A percentile compares a stretch with the other conserved stretches of the same genome.
These are phyloP conservation scores for Montipora efflorescens DNA, from an alignment of 64 coral and sea anemone species.

Conservation along the genomic window DNA sequence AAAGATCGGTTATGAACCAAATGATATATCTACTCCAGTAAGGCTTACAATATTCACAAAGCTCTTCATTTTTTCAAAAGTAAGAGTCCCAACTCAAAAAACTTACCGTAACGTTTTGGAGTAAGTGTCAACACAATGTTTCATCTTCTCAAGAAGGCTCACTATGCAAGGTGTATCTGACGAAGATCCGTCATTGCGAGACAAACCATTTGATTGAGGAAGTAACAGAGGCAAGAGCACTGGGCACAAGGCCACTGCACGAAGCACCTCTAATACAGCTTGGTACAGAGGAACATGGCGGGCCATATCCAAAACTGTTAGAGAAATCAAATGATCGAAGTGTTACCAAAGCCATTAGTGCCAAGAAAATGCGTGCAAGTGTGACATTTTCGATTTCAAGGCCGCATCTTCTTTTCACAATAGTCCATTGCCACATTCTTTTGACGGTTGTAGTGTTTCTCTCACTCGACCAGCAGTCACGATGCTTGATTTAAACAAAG, in stretches of 20 bases:
- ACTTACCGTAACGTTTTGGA: conserved; percentile 86
- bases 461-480: no score
- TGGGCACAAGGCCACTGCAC: conserved; percentile 85
- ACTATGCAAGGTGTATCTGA: conserved; percentile 66
- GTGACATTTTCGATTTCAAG: no score
- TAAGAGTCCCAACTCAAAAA: neutral
- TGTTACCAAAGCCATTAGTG: no score
- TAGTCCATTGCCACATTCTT: no score
- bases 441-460: no score
- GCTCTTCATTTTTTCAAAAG: no score
- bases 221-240: conserved; percentile 75
- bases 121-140: conserved; percentile 97
- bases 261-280: conserved; percentile 84
- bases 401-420: no score
- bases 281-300: conserved; percentile 98
- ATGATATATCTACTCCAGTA: no score
- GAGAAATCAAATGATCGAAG: neutral
- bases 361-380: no score
- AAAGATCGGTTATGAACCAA: no score
- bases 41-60: no score
- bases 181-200: neutral
- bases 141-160: conserved; percentile 94
- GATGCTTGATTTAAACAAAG: no score
- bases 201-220: conserved; percentile 38
- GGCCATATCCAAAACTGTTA: conserved; percentile 97